These are phyloP conservation scores for Phainopepla nitens DNA, from an alignment of 2,113 vertebrate species.

Conservation along the genomic window DNA sequence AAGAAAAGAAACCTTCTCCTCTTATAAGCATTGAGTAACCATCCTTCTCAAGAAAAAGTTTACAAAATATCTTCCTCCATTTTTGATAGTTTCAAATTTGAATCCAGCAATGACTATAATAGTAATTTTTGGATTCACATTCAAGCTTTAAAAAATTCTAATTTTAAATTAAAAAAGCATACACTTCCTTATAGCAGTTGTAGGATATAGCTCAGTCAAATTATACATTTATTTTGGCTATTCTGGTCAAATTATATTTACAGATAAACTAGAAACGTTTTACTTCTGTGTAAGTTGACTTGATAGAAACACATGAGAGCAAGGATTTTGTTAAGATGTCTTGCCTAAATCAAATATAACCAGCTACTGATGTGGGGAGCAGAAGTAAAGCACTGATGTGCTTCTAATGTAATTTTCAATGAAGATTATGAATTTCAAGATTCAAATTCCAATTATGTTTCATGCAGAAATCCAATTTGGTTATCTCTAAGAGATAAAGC, in stretches of 20 bases:
- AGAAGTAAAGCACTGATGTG: not conserved
- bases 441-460: not conserved
- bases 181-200: fast-evolving
- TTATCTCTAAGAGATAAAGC: not conserved
- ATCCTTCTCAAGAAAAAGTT: not conserved
- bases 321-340: not conserved
- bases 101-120: not conserved
- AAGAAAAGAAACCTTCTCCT: not conserved
- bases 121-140: not conserved
- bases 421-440: not conserved
- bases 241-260: not conserved
- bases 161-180: not conserved
- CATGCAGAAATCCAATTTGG: not conserved
- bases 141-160: not conserved
- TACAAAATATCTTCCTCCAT: not conserved
- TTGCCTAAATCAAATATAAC: not conserved
- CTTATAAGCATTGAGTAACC: not conserved
- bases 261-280: not conserved
- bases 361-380: not conserved
- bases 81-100: not conserved
- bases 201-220: not conserved
- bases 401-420: not conserved
- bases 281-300: not conserved
- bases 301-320: not conserved
- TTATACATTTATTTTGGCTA: not conserved